Percentiles rank a stretch among this genome's conserved stretches.
Evolutionary conservation across 2,797 vertebrate species (phyloP).

Genomic region (Danio albolineatus): DNA sequence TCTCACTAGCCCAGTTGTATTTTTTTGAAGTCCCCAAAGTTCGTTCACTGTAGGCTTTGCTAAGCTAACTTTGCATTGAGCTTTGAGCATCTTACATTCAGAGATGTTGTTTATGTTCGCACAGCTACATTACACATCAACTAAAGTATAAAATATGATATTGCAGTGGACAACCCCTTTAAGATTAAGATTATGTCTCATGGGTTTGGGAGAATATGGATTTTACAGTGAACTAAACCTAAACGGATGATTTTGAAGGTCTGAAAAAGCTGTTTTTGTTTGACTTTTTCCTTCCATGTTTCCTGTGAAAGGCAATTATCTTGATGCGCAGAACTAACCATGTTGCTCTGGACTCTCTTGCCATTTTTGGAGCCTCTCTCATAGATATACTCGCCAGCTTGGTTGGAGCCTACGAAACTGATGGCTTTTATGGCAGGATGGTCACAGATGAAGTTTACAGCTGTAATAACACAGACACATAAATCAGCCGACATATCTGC

Average conservation of each 20-base stretch:
- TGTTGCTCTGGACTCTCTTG: conserved; percentile 97
- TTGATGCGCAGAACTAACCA: conserved; percentile 80
- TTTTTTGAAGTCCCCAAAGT: too few species aligned
- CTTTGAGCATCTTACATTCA: too few species aligned
- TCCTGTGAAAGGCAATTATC: not conserved
- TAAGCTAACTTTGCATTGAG: too few species aligned
- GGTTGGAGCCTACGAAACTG: conserved; percentile 99
- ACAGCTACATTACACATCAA: too few species aligned
- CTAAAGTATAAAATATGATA: too few species aligned
- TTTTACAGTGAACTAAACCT: too few species aligned
- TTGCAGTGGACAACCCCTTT: too few species aligned
- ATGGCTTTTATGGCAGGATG: conserved; percentile 95
- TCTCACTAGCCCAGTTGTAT: too few species aligned
- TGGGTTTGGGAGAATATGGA: too few species aligned
- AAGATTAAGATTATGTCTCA: too few species aligned
- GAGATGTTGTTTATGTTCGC: too few species aligned
- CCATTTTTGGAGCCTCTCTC: conserved; percentile 92
- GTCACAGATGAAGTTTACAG: conserved; percentile 97
- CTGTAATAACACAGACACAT: conserved; percentile 74
- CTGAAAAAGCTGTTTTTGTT: not conserved
- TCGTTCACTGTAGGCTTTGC: too few species aligned
- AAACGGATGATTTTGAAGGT: not conserved
- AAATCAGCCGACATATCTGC: not conserved
- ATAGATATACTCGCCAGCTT: conserved; percentile 95
- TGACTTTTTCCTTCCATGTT: not conserved